Evolutionary conservation across 2,797 vertebrate species (phyloP).

Genomic region (Acanthis flammea): DNA sequence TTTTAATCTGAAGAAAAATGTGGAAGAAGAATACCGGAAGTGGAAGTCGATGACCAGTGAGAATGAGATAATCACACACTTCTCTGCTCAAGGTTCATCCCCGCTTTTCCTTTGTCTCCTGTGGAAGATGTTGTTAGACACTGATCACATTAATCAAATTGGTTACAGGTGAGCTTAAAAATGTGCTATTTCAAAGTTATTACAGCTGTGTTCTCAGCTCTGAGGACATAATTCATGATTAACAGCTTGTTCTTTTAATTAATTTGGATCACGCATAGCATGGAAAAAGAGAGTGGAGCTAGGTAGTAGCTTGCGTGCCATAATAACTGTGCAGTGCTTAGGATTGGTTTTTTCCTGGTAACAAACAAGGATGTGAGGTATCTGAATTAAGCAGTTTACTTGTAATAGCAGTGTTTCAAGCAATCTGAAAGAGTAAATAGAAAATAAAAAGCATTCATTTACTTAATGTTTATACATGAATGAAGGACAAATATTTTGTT

Average conservation of each 20-base stretch:
- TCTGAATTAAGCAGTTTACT: neutral
- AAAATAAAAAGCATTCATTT: neutral
- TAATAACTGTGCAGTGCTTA: neutral
- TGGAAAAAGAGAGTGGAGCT: neutral
- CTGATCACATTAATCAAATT: constrained; percentile 97
- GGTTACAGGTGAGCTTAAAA: constrained; percentile 79
- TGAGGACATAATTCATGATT: neutral
- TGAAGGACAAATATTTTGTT: neutral
- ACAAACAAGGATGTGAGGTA: neutral
- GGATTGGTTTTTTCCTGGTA: neutral
- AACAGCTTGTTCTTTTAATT: neutral
- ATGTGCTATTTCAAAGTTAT: neutral
- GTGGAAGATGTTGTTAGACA: constrained; percentile 99
- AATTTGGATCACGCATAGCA: neutral
- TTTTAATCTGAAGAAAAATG: constrained; percentile 98
- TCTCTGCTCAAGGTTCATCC: constrained; percentile 92
- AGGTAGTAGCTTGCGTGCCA: neutral
- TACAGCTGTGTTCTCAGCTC: neutral
- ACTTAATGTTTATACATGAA: neutral
- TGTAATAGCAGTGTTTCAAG: neutral
- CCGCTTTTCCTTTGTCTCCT: constrained; percentile 95
- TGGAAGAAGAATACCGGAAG: constrained; percentile 97
- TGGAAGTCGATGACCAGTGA: constrained; percentile 99
- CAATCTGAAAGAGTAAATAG: neutral
- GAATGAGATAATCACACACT: constrained; percentile 96